Conservation (phyloP, 2,113 vertebrate genomes). For the Calypte anna region DNA sequence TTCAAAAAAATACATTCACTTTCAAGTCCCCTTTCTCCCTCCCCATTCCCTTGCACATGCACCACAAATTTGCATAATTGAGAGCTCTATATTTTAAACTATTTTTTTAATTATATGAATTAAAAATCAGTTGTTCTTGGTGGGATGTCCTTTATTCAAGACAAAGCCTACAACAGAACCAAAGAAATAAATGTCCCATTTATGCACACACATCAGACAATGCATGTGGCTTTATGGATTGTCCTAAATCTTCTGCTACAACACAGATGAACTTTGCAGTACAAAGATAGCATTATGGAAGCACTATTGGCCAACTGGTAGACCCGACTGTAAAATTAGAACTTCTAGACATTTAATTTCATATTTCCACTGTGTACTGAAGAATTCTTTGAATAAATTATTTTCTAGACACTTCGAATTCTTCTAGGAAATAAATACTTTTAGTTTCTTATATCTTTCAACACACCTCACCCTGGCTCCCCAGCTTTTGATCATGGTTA, state of each 20-base stretch:
- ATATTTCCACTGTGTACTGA: not conserved
- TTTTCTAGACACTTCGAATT: not conserved
- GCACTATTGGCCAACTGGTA: not conserved
- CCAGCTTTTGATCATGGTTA: not conserved
- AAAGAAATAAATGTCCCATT: not conserved
- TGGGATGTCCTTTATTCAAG: not conserved
- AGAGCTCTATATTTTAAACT: not conserved
- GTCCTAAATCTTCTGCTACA: not conserved
- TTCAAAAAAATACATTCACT: not conserved
- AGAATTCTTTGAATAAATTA: not conserved
- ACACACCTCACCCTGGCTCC: no score
- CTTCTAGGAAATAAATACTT: not conserved
- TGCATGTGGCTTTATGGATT: not conserved
- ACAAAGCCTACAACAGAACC: not conserved
- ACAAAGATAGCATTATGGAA: not conserved
- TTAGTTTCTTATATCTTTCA: not conserved
- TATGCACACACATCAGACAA: not conserved
- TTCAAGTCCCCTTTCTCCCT: not conserved
- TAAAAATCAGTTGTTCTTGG: not conserved
- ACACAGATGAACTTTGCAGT: not conserved
- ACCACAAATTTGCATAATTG: not conserved
- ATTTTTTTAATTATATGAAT: not conserved
- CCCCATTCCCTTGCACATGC: no score
- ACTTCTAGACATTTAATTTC: not conserved
- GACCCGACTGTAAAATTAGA: not conserved